Base-by-base conservation (phyloP, 2,113 vertebrate species). In the Australoheros scitulus region DNA sequence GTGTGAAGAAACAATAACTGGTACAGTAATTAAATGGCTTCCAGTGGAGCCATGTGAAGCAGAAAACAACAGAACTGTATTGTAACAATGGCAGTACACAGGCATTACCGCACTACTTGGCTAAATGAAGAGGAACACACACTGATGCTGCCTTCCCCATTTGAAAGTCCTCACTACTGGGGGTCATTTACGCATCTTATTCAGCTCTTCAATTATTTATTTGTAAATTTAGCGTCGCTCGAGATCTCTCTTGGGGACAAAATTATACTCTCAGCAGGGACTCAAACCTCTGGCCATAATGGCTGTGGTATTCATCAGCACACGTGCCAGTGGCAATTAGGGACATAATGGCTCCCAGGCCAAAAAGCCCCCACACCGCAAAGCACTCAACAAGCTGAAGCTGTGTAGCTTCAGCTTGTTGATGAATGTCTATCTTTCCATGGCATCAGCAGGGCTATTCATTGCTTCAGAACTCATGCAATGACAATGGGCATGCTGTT, bases 171-270 rank as follows among this genome's bases (percentile, higher is more conserved):
- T 85, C 83, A 82, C 88, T 88, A 83, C 79, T 72, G 72, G 91
- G 87, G 91, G 87, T 91, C 90, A 90, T 90, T 91, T 87, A 88
- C 76, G 85, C 88, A 15, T 89, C 74, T 87, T 86, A 86, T 84
- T 77, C 84, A 43, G 77, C 88, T 83, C 85, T 80, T 95, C 88
- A 92, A 94, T 95, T 92, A 94, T 95, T 94, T 94, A 94, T 93
- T 91, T 84, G 90, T 90, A 88, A 92, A 92, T 93, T 90, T 90
- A 91, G 87, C 41, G 52, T 92, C 80, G 80, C 89, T 91, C 36
- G 65, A 91, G 47, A 91, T 88, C 89, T 80, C 88, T 83, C 89
- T 84, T 50, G 83, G 90, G 93, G 86, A 81, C 79, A 79, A 80
- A 92, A 92, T 93, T 91, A 90, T 83, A 77, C 85, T 88, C 86